Evolutionary conservation across 2,113 vertebrate genomes (phyloP).

Genomic region (Hemiscyllium ocellatum): DNA sequence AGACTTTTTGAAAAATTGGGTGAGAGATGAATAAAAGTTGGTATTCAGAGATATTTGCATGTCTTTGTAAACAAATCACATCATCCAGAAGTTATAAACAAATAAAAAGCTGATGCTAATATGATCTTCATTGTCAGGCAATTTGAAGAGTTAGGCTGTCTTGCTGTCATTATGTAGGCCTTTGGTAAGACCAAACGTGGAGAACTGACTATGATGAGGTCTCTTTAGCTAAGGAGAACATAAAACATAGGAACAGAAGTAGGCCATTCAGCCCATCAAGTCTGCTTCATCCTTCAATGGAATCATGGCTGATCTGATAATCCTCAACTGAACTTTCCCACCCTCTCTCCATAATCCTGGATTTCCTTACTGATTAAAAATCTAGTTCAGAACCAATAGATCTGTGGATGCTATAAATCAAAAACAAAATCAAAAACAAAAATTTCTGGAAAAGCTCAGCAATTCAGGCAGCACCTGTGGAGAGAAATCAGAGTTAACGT

Average conservation of each 20-base stretch:
- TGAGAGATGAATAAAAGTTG: neutral
- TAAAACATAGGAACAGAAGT: neutral
- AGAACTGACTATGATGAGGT: neutral
- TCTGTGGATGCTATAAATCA: too few relatives aligned
- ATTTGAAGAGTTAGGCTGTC: neutral
- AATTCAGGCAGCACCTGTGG: too few relatives aligned
- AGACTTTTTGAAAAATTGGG: neutral
- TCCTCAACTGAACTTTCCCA: too few relatives aligned
- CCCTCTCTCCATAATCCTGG: too few relatives aligned
- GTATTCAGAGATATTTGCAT: neutral
- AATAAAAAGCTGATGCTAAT: neutral
- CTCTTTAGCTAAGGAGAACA: neutral
- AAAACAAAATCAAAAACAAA: too few relatives aligned
- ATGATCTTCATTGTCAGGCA: neutral
- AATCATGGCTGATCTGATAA: too few relatives aligned
- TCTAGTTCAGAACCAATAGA: too few relatives aligned
- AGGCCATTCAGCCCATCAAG: too few relatives aligned
- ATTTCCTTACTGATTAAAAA: too few relatives aligned
- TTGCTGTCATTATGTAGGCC: neutral
- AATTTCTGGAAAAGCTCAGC: too few relatives aligned
- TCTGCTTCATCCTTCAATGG: too few relatives aligned
- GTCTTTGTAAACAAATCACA: neutral
- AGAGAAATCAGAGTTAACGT: too few relatives aligned
- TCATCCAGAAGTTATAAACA: neutral
- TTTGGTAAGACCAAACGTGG: neutral